A percentile compares a stretch with the other conserved stretches of the same genome.
Conservation (phyloP, 1,140 invertebrate genomes). For the Zaprionus ghesquierei region DNA sequence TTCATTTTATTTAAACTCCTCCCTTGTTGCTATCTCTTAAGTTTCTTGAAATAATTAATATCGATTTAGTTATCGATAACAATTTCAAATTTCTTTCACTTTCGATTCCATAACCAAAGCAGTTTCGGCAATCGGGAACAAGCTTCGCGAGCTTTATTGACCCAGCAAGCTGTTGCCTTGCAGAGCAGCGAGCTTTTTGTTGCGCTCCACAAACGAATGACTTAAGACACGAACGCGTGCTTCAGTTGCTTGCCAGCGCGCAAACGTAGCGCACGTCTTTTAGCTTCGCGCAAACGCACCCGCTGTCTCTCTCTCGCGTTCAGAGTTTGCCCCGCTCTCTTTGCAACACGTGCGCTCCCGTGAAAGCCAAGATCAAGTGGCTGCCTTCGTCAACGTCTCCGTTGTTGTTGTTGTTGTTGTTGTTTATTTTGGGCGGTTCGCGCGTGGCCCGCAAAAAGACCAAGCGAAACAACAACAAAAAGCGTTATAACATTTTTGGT, state of each 20-base stretch:
- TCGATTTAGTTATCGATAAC: too few relatives aligned
- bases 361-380: conserved; percentile 46
- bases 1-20: too few relatives aligned
- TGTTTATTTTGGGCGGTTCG: conserved; percentile 11
- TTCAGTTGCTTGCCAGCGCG: conserved; percentile 57
- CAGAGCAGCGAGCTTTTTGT: conserved; percentile 39
- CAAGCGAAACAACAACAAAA: conserved; percentile 36
- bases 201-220: conserved; percentile 54
- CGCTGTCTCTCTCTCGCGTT: not conserved
- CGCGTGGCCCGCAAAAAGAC: conserved; percentile 54
- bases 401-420: not conserved
- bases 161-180: not conserved
- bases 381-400: not conserved
- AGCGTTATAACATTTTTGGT: conserved; percentile 51
- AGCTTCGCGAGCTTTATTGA: not conserved
- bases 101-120: not conserved
- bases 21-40: too few relatives aligned
- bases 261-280: conserved; percentile 55
- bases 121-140: not conserved
- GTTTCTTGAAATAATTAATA: too few relatives aligned
- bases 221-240: conserved; percentile 57
- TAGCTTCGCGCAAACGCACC: not conserved
- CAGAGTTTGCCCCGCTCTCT: not conserved
- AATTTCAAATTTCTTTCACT: too few relatives aligned
- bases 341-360: conserved; percentile 17